These are phyloP conservation scores for Isurus oxyrinchus DNA, from an alignment of 2,113 vertebrate species.

Conservation along the genomic window DNA sequence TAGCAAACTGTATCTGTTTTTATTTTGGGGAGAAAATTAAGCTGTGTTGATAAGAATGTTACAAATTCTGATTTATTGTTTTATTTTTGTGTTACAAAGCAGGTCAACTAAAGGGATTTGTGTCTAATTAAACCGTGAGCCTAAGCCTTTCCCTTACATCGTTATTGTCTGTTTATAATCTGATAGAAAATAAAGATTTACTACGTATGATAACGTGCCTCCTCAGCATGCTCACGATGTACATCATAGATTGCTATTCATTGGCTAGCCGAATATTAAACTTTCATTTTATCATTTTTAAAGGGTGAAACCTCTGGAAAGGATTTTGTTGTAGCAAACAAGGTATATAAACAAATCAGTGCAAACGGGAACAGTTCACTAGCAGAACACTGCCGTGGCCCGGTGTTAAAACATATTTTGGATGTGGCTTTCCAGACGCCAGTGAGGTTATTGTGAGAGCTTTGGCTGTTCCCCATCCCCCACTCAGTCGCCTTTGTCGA, in stretches of 20 bases:
- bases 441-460: conserved; percentile 27
- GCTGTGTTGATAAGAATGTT: background rate
- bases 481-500: background rate
- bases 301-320: background rate
- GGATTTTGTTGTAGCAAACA: background rate
- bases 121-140: background rate
- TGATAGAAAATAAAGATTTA: background rate
- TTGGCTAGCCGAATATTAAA: conserved; percentile 17
- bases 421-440: conserved; percentile 3
- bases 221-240: background rate
- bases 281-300: background rate
- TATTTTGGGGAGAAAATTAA: background rate
- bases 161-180: conserved; percentile 7
- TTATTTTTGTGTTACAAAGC: background rate
- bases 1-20: background rate
- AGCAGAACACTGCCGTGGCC: background rate
- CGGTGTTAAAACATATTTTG: background rate
- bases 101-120: background rate
- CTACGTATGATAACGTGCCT: background rate
- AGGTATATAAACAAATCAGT: background rate
- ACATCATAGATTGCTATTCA: background rate
- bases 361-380: background rate
- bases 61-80: background rate
- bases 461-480: background rate
- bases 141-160: background rate